Evolutionary conservation across 2,797 vertebrate species (phyloP), one percentile per base, ranked within the genome.

Genomic region (Erethizon dorsatum): DNA sequence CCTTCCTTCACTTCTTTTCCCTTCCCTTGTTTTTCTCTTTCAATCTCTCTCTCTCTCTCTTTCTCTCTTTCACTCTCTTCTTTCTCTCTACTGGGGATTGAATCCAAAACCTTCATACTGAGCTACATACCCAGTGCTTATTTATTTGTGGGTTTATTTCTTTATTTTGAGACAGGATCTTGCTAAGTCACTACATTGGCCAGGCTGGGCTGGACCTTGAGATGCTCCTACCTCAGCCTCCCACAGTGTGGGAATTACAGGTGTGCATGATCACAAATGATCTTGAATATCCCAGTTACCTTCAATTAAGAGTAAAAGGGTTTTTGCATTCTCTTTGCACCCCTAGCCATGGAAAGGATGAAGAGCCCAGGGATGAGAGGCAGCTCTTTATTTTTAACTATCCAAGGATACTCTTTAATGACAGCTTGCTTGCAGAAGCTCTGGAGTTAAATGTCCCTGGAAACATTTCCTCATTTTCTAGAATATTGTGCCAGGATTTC

Each of bases 381-480:
- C 31, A 18, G 17, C 45, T 5, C 5, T 20, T 37, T 63, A 59
- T 28, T 91, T 82, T 65, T 50, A 45, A 31, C 88, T n/a, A 61
- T 33, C 31, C 54, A 41, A 31, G 41, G 26, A 18, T 59, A 45
- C 15, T 50, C 37, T 54, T 88, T 67, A 63, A 54, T 47, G 61
- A 63, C 59, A 33, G 17, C 37, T 93, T 73, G 47, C 56, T 65
- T 78, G 9, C 31, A 89, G 67, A 86, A 10, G 4, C n/a, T 69
- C 54, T 71, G 37, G 59, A 91, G 59, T 91, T 88, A 80, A 93
- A 83, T 26, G 59, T 91, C 54, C 59, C 50, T 85, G 52, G 79
- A 93, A 92, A 86, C 2, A 0, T n/a, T 77, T 91, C n/a, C 54
- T 91, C 77, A 63, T 47, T 86, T 59, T 82, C 6, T 73, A 56